These are phyloP conservation scores for Myotis vivesi DNA, from an alignment of 2,797 vertebrate genomes.

Conservation along the genomic window DNA sequence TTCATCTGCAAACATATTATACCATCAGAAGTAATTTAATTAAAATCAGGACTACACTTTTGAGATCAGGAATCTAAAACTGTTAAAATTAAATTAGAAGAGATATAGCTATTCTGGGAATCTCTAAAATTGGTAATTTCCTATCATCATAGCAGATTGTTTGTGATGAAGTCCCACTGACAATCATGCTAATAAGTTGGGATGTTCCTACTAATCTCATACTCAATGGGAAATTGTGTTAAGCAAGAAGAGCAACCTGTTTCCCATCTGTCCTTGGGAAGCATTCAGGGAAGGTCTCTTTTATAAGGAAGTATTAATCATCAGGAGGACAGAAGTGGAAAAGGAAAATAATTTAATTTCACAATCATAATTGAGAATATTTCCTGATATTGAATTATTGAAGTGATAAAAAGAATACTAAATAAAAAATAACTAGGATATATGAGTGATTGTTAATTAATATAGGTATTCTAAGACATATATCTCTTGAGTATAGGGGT, in stretches of 20 bases:
- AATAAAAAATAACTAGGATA: neutral
- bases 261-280: slow-evolving; percentile 41
- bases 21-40: neutral
- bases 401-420: neutral
- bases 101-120: neutral
- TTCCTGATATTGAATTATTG: neutral
- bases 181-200: slow-evolving; percentile 10
- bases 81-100: slow-evolving; percentile 14
- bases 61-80: neutral
- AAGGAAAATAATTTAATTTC: neutral
- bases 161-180: neutral
- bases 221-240: slow-evolving; percentile 43
- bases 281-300: neutral
- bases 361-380: neutral
- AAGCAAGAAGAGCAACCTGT: slow-evolving; percentile 22
- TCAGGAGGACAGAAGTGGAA: neutral
- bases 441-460: neutral
- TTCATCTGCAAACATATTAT: slow-evolving; percentile 1
- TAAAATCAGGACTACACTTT: neutral
- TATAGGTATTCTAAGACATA: neutral
- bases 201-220: slow-evolving; percentile 41
- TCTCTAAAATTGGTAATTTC: neutral
- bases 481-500: neutral
- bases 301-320: neutral
- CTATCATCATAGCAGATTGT: neutral